phyloP scores from a whole-genome alignment of 2,797 vertebrate genomes.

The Salarias fasciatus region DNA sequence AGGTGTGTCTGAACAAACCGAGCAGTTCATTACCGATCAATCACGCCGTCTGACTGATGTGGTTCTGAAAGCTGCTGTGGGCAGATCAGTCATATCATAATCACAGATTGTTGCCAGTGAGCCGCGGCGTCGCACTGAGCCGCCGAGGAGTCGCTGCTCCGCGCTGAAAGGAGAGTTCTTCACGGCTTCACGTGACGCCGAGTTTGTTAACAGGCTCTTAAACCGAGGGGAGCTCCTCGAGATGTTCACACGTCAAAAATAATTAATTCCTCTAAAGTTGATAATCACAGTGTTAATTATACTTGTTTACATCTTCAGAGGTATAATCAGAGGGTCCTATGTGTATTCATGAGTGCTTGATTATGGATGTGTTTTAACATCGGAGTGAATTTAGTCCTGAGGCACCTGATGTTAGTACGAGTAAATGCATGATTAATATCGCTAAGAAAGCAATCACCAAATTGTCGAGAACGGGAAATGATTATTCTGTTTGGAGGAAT shows the following conservation, averaged over 20 bases:
- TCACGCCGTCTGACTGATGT: too few species aligned
- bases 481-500: neutral
- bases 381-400: slow-evolving; percentile 35
- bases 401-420: slow-evolving; percentile 28
- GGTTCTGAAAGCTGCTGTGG: too few species aligned
- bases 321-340: slow-evolving; percentile 44
- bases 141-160: too few species aligned
- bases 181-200: too few species aligned
- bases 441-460: slow-evolving; percentile 31
- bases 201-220: slow-evolving; percentile 35
- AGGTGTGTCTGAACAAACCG: too few species aligned
- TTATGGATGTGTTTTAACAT: slow-evolving; percentile 48
- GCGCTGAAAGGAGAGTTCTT: too few species aligned
- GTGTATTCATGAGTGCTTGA: slow-evolving; percentile 59
- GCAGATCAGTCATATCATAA: too few species aligned
- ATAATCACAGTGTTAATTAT: slow-evolving; percentile 61
- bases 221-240: slow-evolving; percentile 38
- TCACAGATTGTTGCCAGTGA: too few species aligned
- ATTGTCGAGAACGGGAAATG: slow-evolving; percentile 39
- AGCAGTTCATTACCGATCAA: too few species aligned
- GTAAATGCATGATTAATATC: slow-evolving; percentile 49
- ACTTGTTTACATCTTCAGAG: slow-evolving; percentile 61
- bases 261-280: slow-evolving; percentile 58
- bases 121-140: too few species aligned
- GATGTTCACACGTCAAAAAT: slow-evolving; percentile 54